A percentile compares a stretch with the other conserved stretches of the same genome.
phyloP scores from a whole-genome alignment of 1,140 invertebrate species.

The Thaumetopoea pityocampa region DNA sequence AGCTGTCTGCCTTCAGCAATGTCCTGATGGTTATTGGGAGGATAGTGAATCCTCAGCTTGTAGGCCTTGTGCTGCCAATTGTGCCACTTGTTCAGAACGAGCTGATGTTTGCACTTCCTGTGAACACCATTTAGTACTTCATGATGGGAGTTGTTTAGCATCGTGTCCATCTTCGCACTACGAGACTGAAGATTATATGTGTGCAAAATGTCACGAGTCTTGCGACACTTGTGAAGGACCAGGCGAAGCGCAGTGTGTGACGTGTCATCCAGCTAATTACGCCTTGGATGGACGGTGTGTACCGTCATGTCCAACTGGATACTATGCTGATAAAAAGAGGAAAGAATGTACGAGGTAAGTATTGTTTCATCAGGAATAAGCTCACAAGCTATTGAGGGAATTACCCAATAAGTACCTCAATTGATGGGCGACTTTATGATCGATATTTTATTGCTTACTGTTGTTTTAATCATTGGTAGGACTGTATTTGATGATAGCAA shows the following conservation, averaged over 20 bases:
- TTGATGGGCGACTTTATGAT: too few relatives aligned
- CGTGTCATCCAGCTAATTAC: slow-evolving; percentile 82
- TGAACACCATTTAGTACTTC: slow-evolving; percentile 87
- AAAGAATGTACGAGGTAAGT: slow-evolving; percentile 81
- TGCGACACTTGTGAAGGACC: slow-evolving; percentile 90
- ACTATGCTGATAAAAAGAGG: slow-evolving; percentile 84
- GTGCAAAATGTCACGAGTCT: slow-evolving; percentile 84
- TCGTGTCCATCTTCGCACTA: slow-evolving; percentile 88
- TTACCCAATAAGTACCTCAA: too few relatives aligned
- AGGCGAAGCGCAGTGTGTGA: slow-evolving; percentile 86
- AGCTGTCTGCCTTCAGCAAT: slow-evolving; percentile 88
- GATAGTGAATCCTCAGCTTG: slow-evolving; percentile 85
- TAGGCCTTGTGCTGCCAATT: slow-evolving; percentile 84
- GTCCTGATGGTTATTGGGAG: slow-evolving; percentile 91
- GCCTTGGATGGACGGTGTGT: slow-evolving; percentile 80
- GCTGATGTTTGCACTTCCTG: slow-evolving; percentile 89
- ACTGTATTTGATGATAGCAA: too few relatives aligned
- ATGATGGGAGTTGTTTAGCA: slow-evolving; percentile 87
- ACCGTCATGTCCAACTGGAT: slow-evolving; percentile 82
- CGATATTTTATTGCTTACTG: too few relatives aligned
- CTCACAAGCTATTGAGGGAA: too few relatives aligned
- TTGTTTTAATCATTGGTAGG: too few relatives aligned
- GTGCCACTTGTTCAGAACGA: slow-evolving; percentile 86
- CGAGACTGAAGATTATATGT: slow-evolving; percentile 89
- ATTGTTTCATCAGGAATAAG: slow-evolving; percentile 6